Base-by-base conservation (phyloP, 92 coral and sea anemone species). In the Scolanthus callimorphus region DNA sequence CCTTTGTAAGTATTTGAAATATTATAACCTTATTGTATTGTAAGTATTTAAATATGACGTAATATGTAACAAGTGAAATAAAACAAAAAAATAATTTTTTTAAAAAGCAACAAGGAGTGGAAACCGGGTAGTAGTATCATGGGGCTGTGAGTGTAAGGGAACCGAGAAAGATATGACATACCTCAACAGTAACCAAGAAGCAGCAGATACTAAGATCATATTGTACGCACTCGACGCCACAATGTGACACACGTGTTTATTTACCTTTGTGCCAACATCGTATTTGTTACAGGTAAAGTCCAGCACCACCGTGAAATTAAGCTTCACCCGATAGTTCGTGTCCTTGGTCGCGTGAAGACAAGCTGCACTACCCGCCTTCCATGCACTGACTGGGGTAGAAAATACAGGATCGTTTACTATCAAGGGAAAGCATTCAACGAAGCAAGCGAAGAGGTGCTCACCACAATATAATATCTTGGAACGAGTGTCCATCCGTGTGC, bases 171-270 rank as follows among this genome's bases (percentile, higher is more conserved):
- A 57, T 19, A 62, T 77, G 76, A 20, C 62, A n/a, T 38, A 59
- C 29, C 69, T 76, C 19, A 46, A 71, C 19, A 73, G 81, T 43
- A 74, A 51, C 39, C 76, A 72, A 3, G 85, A 79, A 53, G 85
- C 71, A 39, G 85, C 80, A 29, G 76, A 79, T 63, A n/a, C n/a
- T n/a, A n/a, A 79, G 78, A 65, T 80, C 24, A 22, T 80, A 26
- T 39, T 72, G 55, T 69, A 81, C 6, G 73, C 78, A 6, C 37
- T 81, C n/a, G 74, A 57, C 53, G 69, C 88, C 12, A 81, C 88
- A 24, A 22, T 51, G 41, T 23, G 49, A 67, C 80, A 9, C 80
- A 80, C 50, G 76, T 66, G 24, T 67, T 80, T 27, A 39, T 78
- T 11, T 20, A 44, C 12, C 70, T 61, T 20, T 68, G 74, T 39